Conservation (phyloP, 2,797 vertebrate species). For the Neosilurus hyrtlii region DNA sequence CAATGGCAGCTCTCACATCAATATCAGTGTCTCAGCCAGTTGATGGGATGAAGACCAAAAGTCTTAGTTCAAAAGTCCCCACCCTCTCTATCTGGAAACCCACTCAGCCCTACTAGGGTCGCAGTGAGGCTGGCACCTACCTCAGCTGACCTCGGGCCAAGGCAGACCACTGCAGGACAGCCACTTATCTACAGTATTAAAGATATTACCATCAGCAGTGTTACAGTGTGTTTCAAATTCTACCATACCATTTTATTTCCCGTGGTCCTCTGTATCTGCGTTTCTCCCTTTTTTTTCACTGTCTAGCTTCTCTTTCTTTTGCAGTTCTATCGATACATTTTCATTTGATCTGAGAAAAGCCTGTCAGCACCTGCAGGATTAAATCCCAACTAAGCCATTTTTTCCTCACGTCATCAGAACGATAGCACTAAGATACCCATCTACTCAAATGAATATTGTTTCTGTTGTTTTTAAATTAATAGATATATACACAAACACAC, state of each 20-base stretch:
- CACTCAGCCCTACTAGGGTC: too few relatives aligned
- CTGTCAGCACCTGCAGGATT: conserved; percentile 65
- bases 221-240: neutral
- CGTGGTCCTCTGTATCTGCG: conserved; percentile 33
- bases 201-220: neutral
- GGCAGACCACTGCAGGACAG: too few relatives aligned
- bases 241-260: neutral
- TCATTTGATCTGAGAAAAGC: conserved; percentile 70
- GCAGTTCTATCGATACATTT: conserved; percentile 70
- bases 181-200: too few relatives aligned
- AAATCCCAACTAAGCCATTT: conserved; percentile 60
- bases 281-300: conserved; percentile 61
- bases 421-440: conserved; percentile 48
- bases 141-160: too few relatives aligned
- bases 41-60: conserved; percentile 35
- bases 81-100: too few relatives aligned
- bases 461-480: conserved; percentile 66
- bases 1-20: conserved; percentile 30
- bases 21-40: conserved; percentile 35
- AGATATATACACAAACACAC: conserved; percentile 44
- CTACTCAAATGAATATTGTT: conserved; percentile 74
- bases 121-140: too few relatives aligned
- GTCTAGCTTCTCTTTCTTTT: conserved; percentile 40
- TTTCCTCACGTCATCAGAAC: conserved; percentile 61
- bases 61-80: too few relatives aligned